Conservation (phyloP, 2,797 vertebrate genomes). For the Alcedo atthis region DNA sequence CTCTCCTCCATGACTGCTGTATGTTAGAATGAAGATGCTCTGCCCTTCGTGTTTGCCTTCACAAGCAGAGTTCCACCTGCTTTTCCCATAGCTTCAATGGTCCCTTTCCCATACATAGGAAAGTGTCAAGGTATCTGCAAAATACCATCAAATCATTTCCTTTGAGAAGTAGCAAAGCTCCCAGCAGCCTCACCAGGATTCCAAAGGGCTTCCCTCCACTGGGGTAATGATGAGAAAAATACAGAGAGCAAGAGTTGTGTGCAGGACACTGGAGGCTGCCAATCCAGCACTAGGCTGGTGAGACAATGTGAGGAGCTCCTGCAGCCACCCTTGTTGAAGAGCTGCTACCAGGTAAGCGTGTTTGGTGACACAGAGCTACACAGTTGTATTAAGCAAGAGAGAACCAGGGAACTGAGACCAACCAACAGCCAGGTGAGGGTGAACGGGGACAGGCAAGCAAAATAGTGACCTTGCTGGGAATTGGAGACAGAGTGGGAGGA, state of each 20-base stretch:
- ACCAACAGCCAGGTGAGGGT: not conserved
- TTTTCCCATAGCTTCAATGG: not conserved
- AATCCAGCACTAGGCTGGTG: not conserved
- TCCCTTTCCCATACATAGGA: not conserved
- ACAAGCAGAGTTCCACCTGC: not conserved
- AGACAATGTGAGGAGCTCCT: not conserved
- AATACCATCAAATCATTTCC: not conserved
- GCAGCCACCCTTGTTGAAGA: not conserved
- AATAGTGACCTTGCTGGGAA: not conserved
- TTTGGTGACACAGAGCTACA: not conserved
- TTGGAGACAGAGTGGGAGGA: slow-evolving; percentile 30
- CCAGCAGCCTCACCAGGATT: not conserved
- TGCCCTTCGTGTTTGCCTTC: not conserved
- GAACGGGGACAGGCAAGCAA: slow-evolving; percentile 18
- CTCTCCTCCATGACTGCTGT: not conserved
- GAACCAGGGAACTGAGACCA: not conserved
- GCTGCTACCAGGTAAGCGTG: not conserved
- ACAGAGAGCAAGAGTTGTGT: accelerated
- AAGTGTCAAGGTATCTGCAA: not conserved
- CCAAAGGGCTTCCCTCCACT: not conserved
- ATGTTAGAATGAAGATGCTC: not conserved
- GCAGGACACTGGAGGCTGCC: not conserved
- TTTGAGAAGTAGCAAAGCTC: not conserved
- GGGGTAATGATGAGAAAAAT: not conserved
- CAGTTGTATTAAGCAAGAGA: not conserved